Percentiles rank a stretch among this genome's conserved stretches.
These are phyloP conservation scores for Lasioglossum vierecki DNA, from an alignment of 2,888 invertebrate species.

Conservation along the genomic window DNA sequence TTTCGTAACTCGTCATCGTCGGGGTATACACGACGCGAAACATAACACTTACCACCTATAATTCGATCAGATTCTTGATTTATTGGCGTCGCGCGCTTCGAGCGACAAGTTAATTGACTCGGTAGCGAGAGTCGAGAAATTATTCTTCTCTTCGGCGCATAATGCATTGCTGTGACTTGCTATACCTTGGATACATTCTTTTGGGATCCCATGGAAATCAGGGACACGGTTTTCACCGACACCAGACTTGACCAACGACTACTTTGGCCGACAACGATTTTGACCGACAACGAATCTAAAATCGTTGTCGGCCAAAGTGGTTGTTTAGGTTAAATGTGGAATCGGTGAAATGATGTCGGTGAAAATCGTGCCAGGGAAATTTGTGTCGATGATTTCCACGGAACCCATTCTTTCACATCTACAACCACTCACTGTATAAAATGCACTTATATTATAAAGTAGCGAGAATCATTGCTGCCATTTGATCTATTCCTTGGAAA, in stretches of 20 bases:
- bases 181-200: not conserved
- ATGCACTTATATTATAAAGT: not conserved
- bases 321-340: too few relatives aligned
- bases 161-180: not conserved
- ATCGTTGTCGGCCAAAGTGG: too few relatives aligned
- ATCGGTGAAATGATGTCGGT: too few relatives aligned
- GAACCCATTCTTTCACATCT: not conserved
- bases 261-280: too few relatives aligned
- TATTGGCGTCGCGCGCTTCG: not conserved
- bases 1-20: constrained; percentile 40
- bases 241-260: too few relatives aligned
- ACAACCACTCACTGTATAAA: too few relatives aligned
- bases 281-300: too few relatives aligned
- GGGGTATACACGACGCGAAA: constrained; percentile 8
- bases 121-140: not conserved
- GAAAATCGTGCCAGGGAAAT: too few relatives aligned
- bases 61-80: not conserved
- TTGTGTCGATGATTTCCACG: too few relatives aligned
- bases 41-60: constrained; percentile 3
- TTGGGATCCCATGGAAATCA: too few relatives aligned
- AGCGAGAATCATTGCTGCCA: not conserved
- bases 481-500: not conserved
- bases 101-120: not conserved
- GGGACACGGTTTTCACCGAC: too few relatives aligned
- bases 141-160: not conserved